phyloP scores from a whole-genome alignment of 64 coral and sea anemone genomes.

The Acropora tenuis region DNA sequence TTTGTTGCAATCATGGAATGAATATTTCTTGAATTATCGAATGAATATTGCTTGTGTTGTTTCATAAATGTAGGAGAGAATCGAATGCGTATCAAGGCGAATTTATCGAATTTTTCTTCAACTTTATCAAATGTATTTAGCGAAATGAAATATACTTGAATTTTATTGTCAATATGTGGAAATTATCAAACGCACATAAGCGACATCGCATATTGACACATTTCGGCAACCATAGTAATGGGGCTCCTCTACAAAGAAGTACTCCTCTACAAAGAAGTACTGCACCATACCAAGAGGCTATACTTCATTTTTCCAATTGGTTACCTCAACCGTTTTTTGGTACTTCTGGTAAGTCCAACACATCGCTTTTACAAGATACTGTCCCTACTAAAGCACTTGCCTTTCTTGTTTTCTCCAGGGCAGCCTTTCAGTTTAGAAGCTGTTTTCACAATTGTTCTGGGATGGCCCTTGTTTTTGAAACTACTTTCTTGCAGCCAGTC shows the following conservation, averaged over 20 bases:
- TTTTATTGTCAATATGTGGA: no score
- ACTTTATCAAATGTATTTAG: no score
- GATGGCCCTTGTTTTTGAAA: slow-evolving; percentile 43
- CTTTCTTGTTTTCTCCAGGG: neutral
- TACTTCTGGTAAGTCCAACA: slow-evolving; percentile 12
- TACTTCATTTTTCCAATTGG: slow-evolving; percentile 25
- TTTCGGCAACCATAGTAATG: neutral
- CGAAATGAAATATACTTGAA: no score
- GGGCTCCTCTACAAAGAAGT: neutral
- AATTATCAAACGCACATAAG: no score
- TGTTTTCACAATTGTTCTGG: slow-evolving; percentile 7
- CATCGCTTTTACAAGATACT: neutral
- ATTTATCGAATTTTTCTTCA: no score
- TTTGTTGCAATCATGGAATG: no score
- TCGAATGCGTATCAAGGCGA: no score
- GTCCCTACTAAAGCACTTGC: neutral
- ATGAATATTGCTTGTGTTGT: no score
- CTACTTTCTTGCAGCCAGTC: slow-evolving; percentile 46
- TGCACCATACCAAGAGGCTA: slow-evolving; percentile 24
- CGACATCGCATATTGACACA: no score
- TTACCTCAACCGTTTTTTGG: slow-evolving; percentile 1
- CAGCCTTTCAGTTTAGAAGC: neutral
- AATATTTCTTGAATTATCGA: no score
- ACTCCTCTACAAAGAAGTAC: slow-evolving; percentile 10
- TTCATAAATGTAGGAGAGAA: no score